Percentiles rank a stretch among this genome's conserved stretches.
Evolutionary conservation across 2,888 invertebrate species (phyloP).

Genomic region (Tenthredo notha): DNA sequence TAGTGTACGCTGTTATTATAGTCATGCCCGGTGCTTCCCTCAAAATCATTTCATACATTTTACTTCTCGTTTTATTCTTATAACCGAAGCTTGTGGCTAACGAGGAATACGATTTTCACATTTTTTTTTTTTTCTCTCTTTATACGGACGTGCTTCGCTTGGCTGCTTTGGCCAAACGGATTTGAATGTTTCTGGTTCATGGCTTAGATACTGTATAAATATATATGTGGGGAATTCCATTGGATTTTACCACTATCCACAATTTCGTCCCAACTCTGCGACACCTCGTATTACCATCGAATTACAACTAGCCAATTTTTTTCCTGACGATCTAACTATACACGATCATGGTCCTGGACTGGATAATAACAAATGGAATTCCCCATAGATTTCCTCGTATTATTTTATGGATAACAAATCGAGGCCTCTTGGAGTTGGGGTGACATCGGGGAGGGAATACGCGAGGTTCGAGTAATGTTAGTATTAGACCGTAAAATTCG

Average conservation of each 20-base stretch:
- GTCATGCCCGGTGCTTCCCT: conserved; percentile 75
- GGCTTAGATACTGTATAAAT: neutral
- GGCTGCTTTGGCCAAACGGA: conserved; percentile 30
- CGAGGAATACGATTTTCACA: conserved; percentile 34
- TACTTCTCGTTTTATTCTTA: conserved; percentile 1
- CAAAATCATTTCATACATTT: conserved; percentile 57
- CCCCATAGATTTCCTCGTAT: neutral
- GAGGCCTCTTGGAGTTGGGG: neutral
- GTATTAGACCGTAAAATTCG: conserved; percentile 25
- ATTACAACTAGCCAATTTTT: neutral
- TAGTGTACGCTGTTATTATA: conserved; percentile 68
- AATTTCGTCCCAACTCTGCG: neutral
- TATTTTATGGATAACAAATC: neutral
- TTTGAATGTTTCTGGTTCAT: neutral
- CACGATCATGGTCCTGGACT: neutral
- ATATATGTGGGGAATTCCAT: neutral
- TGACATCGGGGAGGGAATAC: conserved; percentile 5
- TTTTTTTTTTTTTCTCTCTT: neutral
- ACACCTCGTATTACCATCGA: neutral
- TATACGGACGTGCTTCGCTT: neutral
- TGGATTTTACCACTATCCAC: neutral
- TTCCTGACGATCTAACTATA: neutral
- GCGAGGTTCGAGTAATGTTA: conserved; percentile 6
- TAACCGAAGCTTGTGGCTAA: conserved; percentile 43
- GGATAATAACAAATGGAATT: neutral